Conservation (phyloP, 2,797 vertebrate genomes). For the Notolabrus celidotus region DNA sequence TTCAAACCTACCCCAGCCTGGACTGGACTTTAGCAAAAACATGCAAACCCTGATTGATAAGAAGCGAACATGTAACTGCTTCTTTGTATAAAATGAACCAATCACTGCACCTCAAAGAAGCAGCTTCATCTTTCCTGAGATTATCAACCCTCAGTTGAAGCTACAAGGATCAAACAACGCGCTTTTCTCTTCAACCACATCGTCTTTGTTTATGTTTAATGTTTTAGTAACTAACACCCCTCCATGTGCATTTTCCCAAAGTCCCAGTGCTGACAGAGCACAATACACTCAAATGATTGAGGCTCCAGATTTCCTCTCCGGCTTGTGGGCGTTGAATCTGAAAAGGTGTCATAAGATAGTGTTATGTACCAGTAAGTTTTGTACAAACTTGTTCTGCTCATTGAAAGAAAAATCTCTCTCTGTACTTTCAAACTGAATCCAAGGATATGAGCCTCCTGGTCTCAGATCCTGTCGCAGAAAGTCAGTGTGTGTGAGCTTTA, state of each 20-base stretch:
- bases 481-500: slow-evolving; percentile 5
- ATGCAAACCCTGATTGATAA: too few species aligned
- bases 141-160: too few species aligned
- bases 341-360: slow-evolving; percentile 1
- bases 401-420: neutral
- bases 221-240: neutral
- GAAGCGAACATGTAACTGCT: too few species aligned
- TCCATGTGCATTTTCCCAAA: neutral
- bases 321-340: slow-evolving; percentile 6
- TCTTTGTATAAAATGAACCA: too few species aligned
- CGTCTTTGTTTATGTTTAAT: too few species aligned
- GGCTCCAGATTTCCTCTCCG: neutral
- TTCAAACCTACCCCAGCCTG: too few species aligned
- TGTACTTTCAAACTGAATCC: neutral
- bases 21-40: too few species aligned
- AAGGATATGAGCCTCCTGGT: neutral
- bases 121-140: too few species aligned
- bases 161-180: too few species aligned
- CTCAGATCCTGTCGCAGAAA: slow-evolving; percentile 17
- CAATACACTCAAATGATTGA: slow-evolving; percentile 2
- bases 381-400: neutral
- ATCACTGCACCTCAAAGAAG: too few species aligned
- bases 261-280: neutral
- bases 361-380: neutral
- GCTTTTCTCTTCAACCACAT: too few species aligned